These are phyloP conservation scores for Calyptommatus sinebrachiatus DNA, from an alignment of 2,113 vertebrate genomes.

Conservation along the genomic window DNA sequence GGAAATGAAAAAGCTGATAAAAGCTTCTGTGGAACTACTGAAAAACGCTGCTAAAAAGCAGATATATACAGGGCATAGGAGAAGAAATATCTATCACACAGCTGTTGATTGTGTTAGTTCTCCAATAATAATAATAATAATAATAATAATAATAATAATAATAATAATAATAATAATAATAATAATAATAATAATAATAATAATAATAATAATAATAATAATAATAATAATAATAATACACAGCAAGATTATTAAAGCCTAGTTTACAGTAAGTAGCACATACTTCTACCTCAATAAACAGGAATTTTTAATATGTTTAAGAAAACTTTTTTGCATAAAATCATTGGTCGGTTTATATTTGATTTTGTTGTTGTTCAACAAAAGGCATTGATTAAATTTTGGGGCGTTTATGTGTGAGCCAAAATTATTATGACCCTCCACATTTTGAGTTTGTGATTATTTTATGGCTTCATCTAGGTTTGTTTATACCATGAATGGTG, in stretches of 20 bases:
- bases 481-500: too few relatives aligned
- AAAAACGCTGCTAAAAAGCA: background rate
- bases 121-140: too few relatives aligned
- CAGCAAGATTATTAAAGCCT: background rate
- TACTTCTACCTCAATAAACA: background rate
- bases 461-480: background rate
- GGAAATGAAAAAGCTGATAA: background rate
- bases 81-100: background rate
- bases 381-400: background rate
- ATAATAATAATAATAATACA: too few relatives aligned
- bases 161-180: too few relatives aligned
- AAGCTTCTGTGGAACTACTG: background rate
- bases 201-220: too few relatives aligned
- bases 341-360: background rate
- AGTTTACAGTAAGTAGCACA: background rate
- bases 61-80: fast-evolving
- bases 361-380: background rate
- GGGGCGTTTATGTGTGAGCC: background rate
- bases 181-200: too few relatives aligned
- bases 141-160: too few relatives aligned
- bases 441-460: background rate
- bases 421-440: background rate
- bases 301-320: too few relatives aligned
- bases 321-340: too few relatives aligned
- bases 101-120: background rate